Base-by-base conservation (phyloP, 2,797 vertebrate species). In the Coregonus ussuriensis region DNA sequence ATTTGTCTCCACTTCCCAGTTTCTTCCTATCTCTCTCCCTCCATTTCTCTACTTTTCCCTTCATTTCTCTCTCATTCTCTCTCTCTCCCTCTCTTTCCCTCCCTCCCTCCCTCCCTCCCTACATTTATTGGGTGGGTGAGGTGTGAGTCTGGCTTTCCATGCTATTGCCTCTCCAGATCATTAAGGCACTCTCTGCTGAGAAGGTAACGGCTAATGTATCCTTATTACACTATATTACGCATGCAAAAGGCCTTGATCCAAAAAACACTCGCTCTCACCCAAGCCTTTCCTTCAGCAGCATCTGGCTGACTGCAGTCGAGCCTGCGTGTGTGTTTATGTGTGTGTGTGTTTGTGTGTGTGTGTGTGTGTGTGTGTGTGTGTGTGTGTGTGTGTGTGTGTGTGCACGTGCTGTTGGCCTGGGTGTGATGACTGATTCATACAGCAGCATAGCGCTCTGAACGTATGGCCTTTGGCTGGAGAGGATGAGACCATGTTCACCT, bases 181-280 rank as follows among this genome's bases (percentile, higher is more conserved):
- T 92, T 89, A 88, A 84, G 76, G 74, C 88, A 74, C 79, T 86
- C 75, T 80, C 84, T 85, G 85, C 85, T 88, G 91, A 85, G 87
- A 90, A 86, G 80, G 82, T 84, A 90, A 88, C 29, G 71, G 88
- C 86, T 86, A 87, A 92, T 91, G 86, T 84, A 83, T 84, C 85
- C 87, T 91, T 83, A 91, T 88, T 87, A 87, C 83, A 76, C 81
- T 93, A 90, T 88, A 93, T 91, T 86, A 84, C 67, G 86, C 83
- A 78, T 92, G 90, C 81, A 88, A 81, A 88, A 85, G 78, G 79
- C 83, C 77, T 67, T 69, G 70, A 65, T 90, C 86, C 89, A 90
- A 91, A 88, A 91, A 86, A 76, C 84, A 79, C 82, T 87, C 73
- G 69, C 83, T 86, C 81, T 87, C 76, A 71, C 83, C 74, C 83